Percentiles rank a stretch among this genome's conserved stretches.
These are phyloP conservation scores for Anabas testudineus DNA, from an alignment of 2,797 vertebrate species.

Conservation along the genomic window DNA sequence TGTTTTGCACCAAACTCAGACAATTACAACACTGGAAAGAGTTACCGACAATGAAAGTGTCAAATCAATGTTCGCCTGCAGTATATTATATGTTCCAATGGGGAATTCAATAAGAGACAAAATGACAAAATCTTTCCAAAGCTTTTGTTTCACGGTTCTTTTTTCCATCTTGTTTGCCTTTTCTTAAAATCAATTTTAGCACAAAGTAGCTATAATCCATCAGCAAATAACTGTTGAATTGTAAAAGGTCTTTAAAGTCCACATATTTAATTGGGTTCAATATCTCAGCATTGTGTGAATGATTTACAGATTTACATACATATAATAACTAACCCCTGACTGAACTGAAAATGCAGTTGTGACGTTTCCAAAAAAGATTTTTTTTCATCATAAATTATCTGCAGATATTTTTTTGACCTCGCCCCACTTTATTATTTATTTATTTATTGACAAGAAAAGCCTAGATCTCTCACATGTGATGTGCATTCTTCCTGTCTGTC, in stretches of 20 bases:
- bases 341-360: neutral
- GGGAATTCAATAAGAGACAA: constrained; percentile 53
- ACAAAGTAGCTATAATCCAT: constrained; percentile 61
- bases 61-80: constrained; percentile 53
- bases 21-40: constrained; percentile 55
- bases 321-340: neutral
- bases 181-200: constrained; percentile 59
- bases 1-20: constrained; percentile 65
- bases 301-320: constrained; percentile 29
- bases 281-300: constrained; percentile 26
- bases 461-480: neutral
- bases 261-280: constrained; percentile 52
- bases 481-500: constrained; percentile 5
- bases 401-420: constrained; percentile 6
- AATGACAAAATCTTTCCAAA: constrained; percentile 59
- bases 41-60: constrained; percentile 61
- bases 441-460: constrained; percentile 27
- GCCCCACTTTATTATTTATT: too few species aligned
- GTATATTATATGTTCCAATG: constrained; percentile 55
- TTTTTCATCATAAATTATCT: constrained; percentile 12
- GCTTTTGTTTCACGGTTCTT: constrained; percentile 47
- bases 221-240: constrained; percentile 58
- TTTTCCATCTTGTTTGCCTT: constrained; percentile 32
- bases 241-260: constrained; percentile 36
- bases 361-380: neutral